Base-by-base conservation (phyloP, 2,797 vertebrate species). In the Chrysocyon brachyurus region DNA sequence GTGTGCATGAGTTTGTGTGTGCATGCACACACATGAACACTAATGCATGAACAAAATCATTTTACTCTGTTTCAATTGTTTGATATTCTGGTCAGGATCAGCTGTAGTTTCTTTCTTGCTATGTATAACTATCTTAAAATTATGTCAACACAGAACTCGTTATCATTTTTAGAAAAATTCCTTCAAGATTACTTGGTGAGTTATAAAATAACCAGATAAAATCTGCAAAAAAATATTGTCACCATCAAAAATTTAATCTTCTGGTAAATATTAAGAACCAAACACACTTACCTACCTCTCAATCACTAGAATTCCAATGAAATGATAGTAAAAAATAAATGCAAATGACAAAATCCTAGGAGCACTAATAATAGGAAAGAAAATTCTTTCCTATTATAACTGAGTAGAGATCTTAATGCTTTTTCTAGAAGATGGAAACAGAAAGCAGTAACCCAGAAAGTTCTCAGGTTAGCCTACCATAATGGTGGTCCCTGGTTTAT, bases 51-150 rank as follows among this genome's bases (percentile, higher is more conserved):
- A 87, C 11, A 85, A 68, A 89, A 73, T 93, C n/a, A 75, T 83
- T 95, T 96, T 61, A 87, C 26, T 91, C n/a, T 87, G 24, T 66
- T 94, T 95, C 4, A 54, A 46, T 40, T 83, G 9, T 56, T 94
- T 94, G 79, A 64, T 93, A 95, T 64, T 97, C 89, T 14, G 31
- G 5, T 94, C 84, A 83, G 79, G 36, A 96, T 84, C 57, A 91
- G 26, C 31, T 88, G 1, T 64, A 91, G 68, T 84, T 92, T 70
- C 68, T 95, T 66, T 79, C 68, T 90, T 91, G 54, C 31, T 83
- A 26, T 81, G 12, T 87, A 57, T 93, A 87, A 96, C 88, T 96
- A 93, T 88, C 78, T 91, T 66, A 96, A 96, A 97, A 96, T 87
- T 94, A 87, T 87, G 46, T 95, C 68, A 97, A 94, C 79, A 75